These are phyloP conservation scores for Falco cherrug DNA, from an alignment of 2,797 vertebrate genomes.

Conservation along the genomic window DNA sequence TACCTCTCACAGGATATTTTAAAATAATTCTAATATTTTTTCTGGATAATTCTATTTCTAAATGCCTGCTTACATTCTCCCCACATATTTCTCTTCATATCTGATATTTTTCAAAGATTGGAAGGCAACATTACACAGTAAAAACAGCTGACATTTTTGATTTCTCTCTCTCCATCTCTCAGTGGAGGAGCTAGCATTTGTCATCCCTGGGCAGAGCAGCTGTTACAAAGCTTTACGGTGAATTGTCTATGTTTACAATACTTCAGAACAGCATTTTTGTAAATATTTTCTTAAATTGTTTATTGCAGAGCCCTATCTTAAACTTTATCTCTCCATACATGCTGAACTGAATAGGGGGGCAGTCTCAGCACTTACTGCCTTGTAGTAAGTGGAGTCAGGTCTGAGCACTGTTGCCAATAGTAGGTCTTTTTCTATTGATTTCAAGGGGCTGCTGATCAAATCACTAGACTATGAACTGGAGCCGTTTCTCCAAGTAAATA, in stretches of 20 bases:
- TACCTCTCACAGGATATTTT: background rate
- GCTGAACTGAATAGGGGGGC: background rate
- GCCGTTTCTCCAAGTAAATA: background rate
- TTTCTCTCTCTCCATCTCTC: constrained; percentile 18
- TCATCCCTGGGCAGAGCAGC: constrained; percentile 4
- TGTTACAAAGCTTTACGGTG: constrained; percentile 13
- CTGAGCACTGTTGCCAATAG: background rate
- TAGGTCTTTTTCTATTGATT: background rate
- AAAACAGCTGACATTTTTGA: constrained; percentile 14
- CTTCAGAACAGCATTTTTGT: background rate
- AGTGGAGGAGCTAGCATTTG: constrained; percentile 11
- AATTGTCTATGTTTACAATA: background rate
- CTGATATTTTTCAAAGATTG: constrained; percentile 41
- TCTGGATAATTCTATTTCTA: constrained; percentile 20
- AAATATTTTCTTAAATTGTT: background rate
- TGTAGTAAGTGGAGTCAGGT: background rate
- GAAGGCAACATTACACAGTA: background rate
- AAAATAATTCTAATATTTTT: background rate
- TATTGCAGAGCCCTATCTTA: background rate
- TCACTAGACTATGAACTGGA: background rate
- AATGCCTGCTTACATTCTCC: constrained; percentile 5
- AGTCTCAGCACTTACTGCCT: background rate
- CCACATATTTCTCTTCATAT: background rate
- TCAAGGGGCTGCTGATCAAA: background rate
- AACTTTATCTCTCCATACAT: background rate